Percentiles rank a stretch among this genome's conserved stretches.
phyloP scores from a whole-genome alignment of 2,113 vertebrate species.

The Carassius carassius region DNA sequence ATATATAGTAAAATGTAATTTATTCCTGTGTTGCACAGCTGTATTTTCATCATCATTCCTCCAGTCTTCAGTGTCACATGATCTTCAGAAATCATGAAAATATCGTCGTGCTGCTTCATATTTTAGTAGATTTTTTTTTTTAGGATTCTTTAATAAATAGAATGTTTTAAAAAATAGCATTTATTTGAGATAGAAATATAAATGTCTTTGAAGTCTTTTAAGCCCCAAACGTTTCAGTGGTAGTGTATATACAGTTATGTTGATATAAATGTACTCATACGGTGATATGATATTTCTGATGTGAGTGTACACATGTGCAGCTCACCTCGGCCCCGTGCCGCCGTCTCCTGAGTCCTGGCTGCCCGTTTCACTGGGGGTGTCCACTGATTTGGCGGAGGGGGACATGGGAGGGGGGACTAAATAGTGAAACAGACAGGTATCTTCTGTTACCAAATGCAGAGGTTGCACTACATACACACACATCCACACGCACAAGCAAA shows the following conservation, averaged over 20 bases:
- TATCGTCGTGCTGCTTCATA: background rate
- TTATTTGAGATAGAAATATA: background rate
- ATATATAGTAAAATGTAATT: no score
- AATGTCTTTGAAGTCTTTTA: no score
- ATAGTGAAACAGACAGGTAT: constrained; percentile 99
- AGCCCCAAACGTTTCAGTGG: background rate
- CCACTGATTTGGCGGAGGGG: constrained; percentile 98
- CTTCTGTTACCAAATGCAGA: constrained; percentile 96
- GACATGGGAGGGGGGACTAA: constrained; percentile 99
- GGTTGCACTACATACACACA: constrained; percentile 81
- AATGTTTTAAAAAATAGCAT: background rate
- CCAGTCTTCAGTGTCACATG: background rate
- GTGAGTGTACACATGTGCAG: background rate
- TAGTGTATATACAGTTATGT: background rate
- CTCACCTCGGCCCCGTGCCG: constrained; percentile 89
- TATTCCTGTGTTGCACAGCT: background rate
- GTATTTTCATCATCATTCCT: background rate
- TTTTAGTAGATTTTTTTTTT: background rate
- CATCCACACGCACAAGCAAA: background rate
- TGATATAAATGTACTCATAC: background rate
- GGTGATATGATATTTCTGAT: background rate
- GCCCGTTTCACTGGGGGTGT: constrained; percentile 92
- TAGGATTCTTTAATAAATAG: background rate
- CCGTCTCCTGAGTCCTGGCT: constrained; percentile 97
- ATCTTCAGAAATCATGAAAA: background rate